Evolutionary conservation across 2,888 invertebrate genomes (phyloP), one percentile per base, ranked within the genome.

Genomic region (Pyralis farinalis): DNA sequence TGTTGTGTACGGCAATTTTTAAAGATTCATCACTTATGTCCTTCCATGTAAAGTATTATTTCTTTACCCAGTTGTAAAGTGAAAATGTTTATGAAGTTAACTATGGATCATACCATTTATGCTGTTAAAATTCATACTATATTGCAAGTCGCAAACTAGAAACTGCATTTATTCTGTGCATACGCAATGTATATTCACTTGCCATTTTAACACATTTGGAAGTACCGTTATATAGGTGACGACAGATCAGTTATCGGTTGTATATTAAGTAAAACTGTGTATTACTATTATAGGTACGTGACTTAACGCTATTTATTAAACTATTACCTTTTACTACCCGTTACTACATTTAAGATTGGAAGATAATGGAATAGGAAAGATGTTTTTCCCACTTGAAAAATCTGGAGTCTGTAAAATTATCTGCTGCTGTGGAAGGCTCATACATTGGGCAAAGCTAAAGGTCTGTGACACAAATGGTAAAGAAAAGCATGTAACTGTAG

Each of bases 151-250:
- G 74, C 79, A 73, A 71, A 79, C 69, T 81, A 77, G 75, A 65
- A 71, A 76, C 81, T 79, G 86, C 85, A 86, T 86, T 85, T 84
- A 81, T 85, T 81, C 82, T 78, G 70, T 82, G 85, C 85, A 86
- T 86, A 83, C 78, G 80, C 75, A 86, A 82, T 44, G 43, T 69
- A 59, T 64, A 65, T 54, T 49, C 54, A 39, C 46, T 46, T 40
- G 40, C 25, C 33, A 36, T 43, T 47, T 37, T 10, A n/a, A 46
- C 44, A 40, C 42, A 34, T 12, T 30, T 33, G 30, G 30, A 33
- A 36, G 27, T 11, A 12, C 36, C 43, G 36, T 45, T 44, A 42
- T 34, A 43, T 43, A 47, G 47, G 47, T 43, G 46, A 47, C 43
- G 30, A 21, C 20, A 10, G 35, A 12, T 8, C 21, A 21, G 11